These are phyloP conservation scores for Idaea straminata DNA, from an alignment of 2,888 invertebrate species.

Conservation along the genomic window DNA sequence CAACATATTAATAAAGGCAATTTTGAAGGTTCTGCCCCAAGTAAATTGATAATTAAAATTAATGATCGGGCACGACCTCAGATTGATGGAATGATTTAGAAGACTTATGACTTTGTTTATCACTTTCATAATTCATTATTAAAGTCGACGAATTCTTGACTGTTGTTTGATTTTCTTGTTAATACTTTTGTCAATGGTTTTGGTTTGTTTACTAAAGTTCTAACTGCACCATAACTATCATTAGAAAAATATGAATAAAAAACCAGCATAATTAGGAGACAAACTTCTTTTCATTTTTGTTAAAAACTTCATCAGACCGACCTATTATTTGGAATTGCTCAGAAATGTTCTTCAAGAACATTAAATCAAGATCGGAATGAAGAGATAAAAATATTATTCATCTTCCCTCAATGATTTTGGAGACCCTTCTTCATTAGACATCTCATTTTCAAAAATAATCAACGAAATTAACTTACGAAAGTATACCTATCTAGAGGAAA, in stretches of 20 bases:
- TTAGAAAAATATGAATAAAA: neutral
- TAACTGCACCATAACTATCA: neutral
- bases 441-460: neutral
- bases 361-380: neutral
- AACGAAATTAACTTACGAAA: neutral
- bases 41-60: conserved; percentile 22
- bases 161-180: neutral
- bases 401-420: neutral
- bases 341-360: conserved; percentile 1
- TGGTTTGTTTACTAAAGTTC: neutral
- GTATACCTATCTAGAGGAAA: neutral
- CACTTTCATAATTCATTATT: conserved; percentile 24
- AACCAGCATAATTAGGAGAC: neutral
- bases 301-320: neutral
- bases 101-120: conserved; percentile 24
- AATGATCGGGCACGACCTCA: conserved; percentile 20
- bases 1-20: neutral
- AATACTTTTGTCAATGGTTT: neutral
- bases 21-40: neutral
- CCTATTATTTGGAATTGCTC: neutral
- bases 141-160: conserved; percentile 8
- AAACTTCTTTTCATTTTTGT: neutral
- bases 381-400: neutral
- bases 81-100: conserved; percentile 23
- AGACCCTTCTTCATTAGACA: neutral